Evolutionary conservation across 2,113 vertebrate species (phyloP), one percentile per base, ranked within the genome.

Genomic region (Blennius ocellaris): DNA sequence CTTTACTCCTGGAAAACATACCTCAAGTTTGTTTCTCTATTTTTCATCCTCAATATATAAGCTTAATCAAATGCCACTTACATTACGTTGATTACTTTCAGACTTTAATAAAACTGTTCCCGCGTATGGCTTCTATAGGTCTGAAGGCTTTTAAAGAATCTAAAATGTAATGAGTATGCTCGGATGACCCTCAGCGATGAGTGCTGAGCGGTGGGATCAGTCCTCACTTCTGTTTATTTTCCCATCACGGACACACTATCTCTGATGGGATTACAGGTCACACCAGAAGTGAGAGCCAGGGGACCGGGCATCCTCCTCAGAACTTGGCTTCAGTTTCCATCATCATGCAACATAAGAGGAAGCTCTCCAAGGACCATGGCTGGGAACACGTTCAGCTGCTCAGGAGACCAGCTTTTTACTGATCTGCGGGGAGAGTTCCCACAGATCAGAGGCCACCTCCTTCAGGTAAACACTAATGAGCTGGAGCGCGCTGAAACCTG

Each of bases 231-330:
- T 90, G 82, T 89, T 92, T 91, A 86, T 88, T 90, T 89, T 90
- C 86, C 73, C 85, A 87, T 83, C 65, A 45, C 87, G 86, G 88
- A 87, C 73, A 83, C 78, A 68, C 58, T 80, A 73, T 87, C 83
- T 69, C 76, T 87, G 88, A 81, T 88, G 87, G 89, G 88, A 90
- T 90, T 88, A 89, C 88, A 89, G 88, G 87, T 93, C 89, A 82
- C 84, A 90, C 76, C 81, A 88, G 80, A 87, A 88, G 90, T 80
- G 85, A 87, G 88, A 91, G 86, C 77, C 88, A 69, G 74, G 82
- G 85, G 85, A 89, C 82, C 49, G 6, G 36, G 52, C 43, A 57
- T 62, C 64, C 56, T 47, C 73, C 70, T 90, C 80, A 88, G 85
- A 90, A 85, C 86, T 44, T 39, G 59, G 80, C 39, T 86, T 83